A percentile compares a stretch with the other conserved stretches of the same genome.
phyloP scores from a whole-genome alignment of 2,797 vertebrate species.

The Prionace glauca region DNA sequence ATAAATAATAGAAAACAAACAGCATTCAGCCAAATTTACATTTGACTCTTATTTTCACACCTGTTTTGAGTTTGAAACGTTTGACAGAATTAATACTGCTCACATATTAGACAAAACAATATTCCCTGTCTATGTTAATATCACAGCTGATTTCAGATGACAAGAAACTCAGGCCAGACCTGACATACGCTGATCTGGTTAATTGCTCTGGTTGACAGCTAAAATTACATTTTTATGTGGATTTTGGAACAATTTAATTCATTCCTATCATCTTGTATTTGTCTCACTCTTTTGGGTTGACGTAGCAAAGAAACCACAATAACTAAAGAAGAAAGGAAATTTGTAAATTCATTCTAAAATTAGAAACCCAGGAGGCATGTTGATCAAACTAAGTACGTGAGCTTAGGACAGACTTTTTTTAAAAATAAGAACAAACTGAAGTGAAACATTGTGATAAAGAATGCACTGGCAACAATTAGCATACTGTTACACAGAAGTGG shows the following conservation, averaged over 20 bases:
- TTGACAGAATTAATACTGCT: background rate
- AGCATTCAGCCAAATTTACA: background rate
- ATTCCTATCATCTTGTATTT: background rate
- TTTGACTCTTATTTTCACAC: background rate
- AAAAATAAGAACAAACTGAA: background rate
- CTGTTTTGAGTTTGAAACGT: background rate
- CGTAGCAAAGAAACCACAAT: background rate
- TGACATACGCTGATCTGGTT: background rate
- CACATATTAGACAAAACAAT: background rate
- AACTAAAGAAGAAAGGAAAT: background rate
- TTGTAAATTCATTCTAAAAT: background rate
- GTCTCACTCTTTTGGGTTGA: background rate
- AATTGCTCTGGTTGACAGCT: background rate
- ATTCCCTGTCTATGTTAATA: background rate
- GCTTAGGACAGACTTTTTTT: background rate
- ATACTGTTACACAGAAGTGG: no score
- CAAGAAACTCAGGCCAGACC: background rate
- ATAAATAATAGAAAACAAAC: background rate
- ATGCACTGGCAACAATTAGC: background rate
- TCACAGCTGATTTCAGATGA: background rate
- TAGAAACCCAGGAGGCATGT: background rate
- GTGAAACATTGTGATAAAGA: background rate
- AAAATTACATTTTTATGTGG: background rate
- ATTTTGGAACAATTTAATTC: background rate
- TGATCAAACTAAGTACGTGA: background rate